Percentiles rank a stretch among this genome's conserved stretches.
phyloP scores from a whole-genome alignment of 92 coral and sea anemone genomes.

The Blastomussa wellsi region DNA sequence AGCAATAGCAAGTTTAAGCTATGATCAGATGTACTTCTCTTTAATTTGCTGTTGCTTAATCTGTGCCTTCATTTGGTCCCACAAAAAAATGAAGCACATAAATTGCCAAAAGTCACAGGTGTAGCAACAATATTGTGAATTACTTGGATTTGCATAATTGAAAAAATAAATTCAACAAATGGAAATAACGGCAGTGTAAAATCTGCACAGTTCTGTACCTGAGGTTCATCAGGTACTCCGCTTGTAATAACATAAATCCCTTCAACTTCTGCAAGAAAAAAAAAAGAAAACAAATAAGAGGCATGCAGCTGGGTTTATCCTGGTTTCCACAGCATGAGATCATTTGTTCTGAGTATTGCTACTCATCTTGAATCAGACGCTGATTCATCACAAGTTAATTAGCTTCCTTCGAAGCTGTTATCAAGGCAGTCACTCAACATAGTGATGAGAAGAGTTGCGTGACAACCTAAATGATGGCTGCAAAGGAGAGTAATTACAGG shows the following conservation, averaged over 20 bases:
- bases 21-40: too few species aligned
- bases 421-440: too few species aligned
- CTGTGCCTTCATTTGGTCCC: too few species aligned
- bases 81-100: not conserved
- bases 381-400: too few species aligned
- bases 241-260: conserved; percentile 92
- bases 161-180: not conserved
- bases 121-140: not conserved
- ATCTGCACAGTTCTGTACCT: conserved; percentile 65
- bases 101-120: not conserved
- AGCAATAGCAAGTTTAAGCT: not conserved
- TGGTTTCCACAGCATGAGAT: not conserved
- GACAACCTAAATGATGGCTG: too few species aligned
- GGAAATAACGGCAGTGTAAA: too few species aligned
- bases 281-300: not conserved
- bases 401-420: too few species aligned
- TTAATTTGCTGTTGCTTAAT: not conserved
- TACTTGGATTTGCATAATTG: not conserved
- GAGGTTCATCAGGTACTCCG: conserved; percentile 94
- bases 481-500: too few species aligned
- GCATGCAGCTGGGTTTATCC: not conserved
- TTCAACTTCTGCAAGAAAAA: conserved; percentile 75
- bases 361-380: too few species aligned
- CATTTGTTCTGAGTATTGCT: too few species aligned
- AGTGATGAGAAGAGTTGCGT: too few species aligned